Base-by-base conservation (phyloP, 2,113 vertebrate species). In the Oreochromis niloticus region DNA sequence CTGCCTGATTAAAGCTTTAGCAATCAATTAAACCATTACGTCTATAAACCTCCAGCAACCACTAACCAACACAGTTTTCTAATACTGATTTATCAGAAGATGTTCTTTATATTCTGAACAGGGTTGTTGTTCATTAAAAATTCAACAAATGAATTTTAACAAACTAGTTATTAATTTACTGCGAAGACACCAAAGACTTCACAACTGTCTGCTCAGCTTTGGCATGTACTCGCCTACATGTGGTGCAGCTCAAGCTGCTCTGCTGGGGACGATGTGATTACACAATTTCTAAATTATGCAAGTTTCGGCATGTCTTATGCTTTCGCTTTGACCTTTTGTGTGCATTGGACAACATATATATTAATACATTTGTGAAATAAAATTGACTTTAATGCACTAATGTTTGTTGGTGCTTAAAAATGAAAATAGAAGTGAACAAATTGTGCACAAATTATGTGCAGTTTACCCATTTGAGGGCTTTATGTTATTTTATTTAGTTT, bases 181-280 rank as follows among this genome's bases (percentile, higher is more conserved):
- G 68, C 27, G 68, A 75, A 75, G 24, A 73, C 68, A 75, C 43
- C 41, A 75, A 75, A 48, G 9, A 75, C 0, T 75, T 75, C 71
- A 48, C 68, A 75, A 75, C 24, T 48, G 68, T 48, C 68, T 75
- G 24, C 39, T 73, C 68, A 73, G 39, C 22, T 78, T 50, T 78
- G 0, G 9, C 16, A 30, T 50, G 27, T 78, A 5, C 24, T 78
- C 43, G 3, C 24, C 46, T 50, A 50, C n/a, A 50, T 50, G 41
- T 75, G 16, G 4, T 50, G 24, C 71, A 75, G 43, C 16, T 46
- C 24, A 75, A 30, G 68, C 68, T 48, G 24, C 24, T 75, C 24
- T 75, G 71, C 41, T 75, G 71, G 4, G 9, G 43, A 78, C 71
- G 11, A 50, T 78, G 0, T 0, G 43, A 78, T 78, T 50, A 78